Percentiles rank a stretch among this genome's conserved stretches.
phyloP scores from a whole-genome alignment of 2,113 vertebrate genomes.

The Procapra przewalskii region DNA sequence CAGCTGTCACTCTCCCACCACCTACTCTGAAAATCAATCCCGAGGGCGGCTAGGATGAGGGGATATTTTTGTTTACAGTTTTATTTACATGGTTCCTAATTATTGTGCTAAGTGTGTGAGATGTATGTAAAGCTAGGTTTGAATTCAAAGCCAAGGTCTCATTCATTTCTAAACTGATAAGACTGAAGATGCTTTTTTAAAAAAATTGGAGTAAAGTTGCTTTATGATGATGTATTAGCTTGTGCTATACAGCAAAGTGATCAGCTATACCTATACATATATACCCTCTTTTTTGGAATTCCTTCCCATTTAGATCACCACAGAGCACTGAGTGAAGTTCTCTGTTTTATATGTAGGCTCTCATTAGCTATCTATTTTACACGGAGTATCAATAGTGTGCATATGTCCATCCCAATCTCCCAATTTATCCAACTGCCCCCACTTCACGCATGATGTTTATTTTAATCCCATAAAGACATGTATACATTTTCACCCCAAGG shows the following conservation, averaged over 20 bases:
- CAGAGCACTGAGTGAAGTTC: background rate
- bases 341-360: background rate
- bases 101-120: conserved; percentile 12
- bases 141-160: background rate
- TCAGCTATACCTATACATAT: background rate
- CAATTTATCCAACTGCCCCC: background rate
- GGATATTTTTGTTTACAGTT: background rate
- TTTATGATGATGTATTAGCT: background rate
- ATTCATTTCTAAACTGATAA: background rate
- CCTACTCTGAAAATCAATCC: accelerated
- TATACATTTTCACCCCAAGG: background rate
- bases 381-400: background rate
- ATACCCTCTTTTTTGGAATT: background rate
- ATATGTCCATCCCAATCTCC: background rate
- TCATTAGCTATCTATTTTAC: background rate
- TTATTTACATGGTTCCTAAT: conserved; percentile 20
- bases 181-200: background rate
- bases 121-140: conserved; percentile 9
- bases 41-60: background rate
- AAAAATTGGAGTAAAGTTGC: background rate
- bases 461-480: background rate
- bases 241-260: background rate
- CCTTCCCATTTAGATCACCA: background rate
- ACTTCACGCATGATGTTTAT: background rate
- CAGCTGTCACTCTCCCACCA: background rate